phyloP scores from a whole-genome alignment of 2,113 vertebrate genomes.

The Bos javanicus region DNA sequence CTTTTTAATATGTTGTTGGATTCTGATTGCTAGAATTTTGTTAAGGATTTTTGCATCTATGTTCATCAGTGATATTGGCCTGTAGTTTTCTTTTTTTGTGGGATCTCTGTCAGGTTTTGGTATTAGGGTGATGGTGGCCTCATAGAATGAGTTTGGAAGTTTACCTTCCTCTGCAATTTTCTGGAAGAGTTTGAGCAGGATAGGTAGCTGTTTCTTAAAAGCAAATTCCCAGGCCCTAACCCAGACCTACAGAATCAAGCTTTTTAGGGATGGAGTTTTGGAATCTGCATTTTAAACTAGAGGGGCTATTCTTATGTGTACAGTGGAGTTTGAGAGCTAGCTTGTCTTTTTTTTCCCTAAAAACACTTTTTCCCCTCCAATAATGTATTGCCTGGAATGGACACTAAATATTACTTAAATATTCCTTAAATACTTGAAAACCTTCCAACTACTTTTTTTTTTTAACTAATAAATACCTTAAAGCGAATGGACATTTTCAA shows the following conservation, averaged over 20 bases:
- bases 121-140: too few species aligned
- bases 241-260: not conserved
- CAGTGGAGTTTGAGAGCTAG: not conserved
- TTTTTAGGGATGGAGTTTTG: not conserved
- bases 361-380: not conserved
- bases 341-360: not conserved
- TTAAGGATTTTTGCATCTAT: too few species aligned
- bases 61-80: too few species aligned
- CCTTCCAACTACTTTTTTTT: not conserved
- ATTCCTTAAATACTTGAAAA: constrained; percentile 26
- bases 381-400: not conserved
- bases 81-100: too few species aligned
- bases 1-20: too few species aligned
- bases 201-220: not conserved
- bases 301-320: not conserved
- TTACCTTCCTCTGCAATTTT: too few species aligned
- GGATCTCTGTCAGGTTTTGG: too few species aligned
- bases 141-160: too few species aligned
- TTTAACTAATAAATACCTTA: constrained; percentile 9
- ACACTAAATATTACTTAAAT: not conserved
- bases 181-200: too few species aligned
- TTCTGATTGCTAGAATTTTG: too few species aligned
- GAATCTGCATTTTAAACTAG: not conserved
- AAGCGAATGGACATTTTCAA: not conserved
- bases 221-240: not conserved